A percentile compares a stretch with the other conserved stretches of the same genome.
Conservation (phyloP, 2,888 invertebrate genomes). For the Philhelius pedissequus region DNA sequence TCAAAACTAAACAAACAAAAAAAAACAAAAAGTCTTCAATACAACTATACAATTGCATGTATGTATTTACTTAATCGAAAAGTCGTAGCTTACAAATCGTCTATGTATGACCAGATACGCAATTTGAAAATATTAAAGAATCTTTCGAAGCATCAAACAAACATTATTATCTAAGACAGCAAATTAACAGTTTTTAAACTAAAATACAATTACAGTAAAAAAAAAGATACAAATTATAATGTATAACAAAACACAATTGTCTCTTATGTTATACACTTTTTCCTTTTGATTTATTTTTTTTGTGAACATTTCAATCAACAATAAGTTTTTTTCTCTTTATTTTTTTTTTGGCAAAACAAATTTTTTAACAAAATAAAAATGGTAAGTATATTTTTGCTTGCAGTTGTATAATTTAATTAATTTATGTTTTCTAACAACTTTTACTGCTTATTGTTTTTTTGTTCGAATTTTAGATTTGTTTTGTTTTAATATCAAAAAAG, state of each 20-base stretch:
- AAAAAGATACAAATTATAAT: constrained; percentile 27
- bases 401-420: not conserved
- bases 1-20: not conserved
- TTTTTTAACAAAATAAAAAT: constrained; percentile 39
- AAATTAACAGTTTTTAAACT: constrained; percentile 37
- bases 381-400: constrained; percentile 9
- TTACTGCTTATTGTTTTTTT: constrained; percentile 62
- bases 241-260: constrained; percentile 30
- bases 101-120: constrained; percentile 1
- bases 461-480: constrained; percentile 65
- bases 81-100: constrained; percentile 11
- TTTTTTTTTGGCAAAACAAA: constrained; percentile 39
- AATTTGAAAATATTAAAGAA: not conserved
- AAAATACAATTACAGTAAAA: not conserved
- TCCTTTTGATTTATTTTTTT: constrained; percentile 18
- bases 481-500: constrained; percentile 77
- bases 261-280: constrained; percentile 26
- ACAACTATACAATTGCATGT: not conserved
- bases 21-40: not conserved
- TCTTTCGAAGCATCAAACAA: constrained; percentile 21
- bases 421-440: constrained; percentile 23
- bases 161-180: constrained; percentile 6
- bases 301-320: constrained; percentile 34
- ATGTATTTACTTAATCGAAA: constrained; percentile 25
- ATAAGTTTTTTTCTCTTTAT: not conserved